Base-by-base conservation (phyloP, 92 coral and sea anemone species). In the Bergia sp. region DNA sequence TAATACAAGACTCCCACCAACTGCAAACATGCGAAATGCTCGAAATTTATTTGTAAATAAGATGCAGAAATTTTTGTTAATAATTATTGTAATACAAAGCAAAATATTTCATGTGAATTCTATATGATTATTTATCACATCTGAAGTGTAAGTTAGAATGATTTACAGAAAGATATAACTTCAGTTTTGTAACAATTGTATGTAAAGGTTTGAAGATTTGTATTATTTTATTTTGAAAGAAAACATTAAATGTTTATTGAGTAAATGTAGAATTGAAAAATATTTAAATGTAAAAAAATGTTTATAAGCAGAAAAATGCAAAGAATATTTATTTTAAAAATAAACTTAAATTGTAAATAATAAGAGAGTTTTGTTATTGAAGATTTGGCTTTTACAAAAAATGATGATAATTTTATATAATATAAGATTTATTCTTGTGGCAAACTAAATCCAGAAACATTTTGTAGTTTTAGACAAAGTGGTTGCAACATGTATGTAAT, bases 1-100 rank as follows among this genome's bases (percentile, higher is more conserved):
- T 39, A 74, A 23, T 38, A 74, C 45, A 74, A 74, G 79, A 13
- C 49, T 13, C 77, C 77, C 38, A 67, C 64, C 87, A 69, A 71
- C 87, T 67, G 21, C 87, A 83, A 83, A 83, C 87, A 66, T 67
- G 43, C 76, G 36, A 83, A 82, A 67, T 69, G 78, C 78, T 83
- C 37, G 53, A 67, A 83, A 83, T 42, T 37, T n/a, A 69, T 83
- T 83, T 83, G 87, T 83, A 83, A 83, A 58, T 61, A 61, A 74
- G 79, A 74, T 39, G 44, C 21, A 40, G 45, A 74, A 39, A 74
- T 12, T 5, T 74, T 74, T 38, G 36, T 36, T 1, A 74, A 15
- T 42, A 12, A 74, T 12, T 39, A 21, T 74, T 38, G 44, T 38
- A 74, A 74, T 40, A 5, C 12, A 16, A 73, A 73, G 41, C 36